Base-by-base conservation (phyloP, 2,797 vertebrate genomes). In the Halcyon badia region DNA sequence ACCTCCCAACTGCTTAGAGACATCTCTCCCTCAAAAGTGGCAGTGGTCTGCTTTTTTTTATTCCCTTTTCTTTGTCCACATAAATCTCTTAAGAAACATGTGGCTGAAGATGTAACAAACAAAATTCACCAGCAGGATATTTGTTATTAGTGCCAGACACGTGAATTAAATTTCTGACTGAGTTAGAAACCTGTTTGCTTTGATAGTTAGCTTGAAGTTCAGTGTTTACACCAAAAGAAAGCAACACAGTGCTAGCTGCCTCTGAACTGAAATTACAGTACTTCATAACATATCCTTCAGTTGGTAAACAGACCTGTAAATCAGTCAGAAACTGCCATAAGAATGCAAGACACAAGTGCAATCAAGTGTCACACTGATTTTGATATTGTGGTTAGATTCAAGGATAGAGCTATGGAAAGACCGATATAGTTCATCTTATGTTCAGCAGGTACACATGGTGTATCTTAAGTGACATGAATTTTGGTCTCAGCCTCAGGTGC, bases 231-330 rank as follows among this genome's bases (percentile, higher is more conserved):
- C 19, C 41, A 58, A 71, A 81, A 79, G 46, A 75, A 84, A 71
- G 54, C 39, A 87, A 62, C 77, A 65, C 51, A 72, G 76, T 46
- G 33, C 11, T 49, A 77, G 66, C 79, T 75, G 58, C 56, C 58
- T 87, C 18, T 7, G 81, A 96, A 65, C 80, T 90, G 87, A 79
- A 92, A 65, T 89, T 48, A 83, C 78, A 95, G 84, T 64, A 84
- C 62, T 84, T 56, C 26, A 57, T 64, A 66, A 65, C 70, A 60
- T 31, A 84, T 77, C 48, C 62, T 73, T 93, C 65, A 42, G 22
- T 1, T 88, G 60, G 57, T 28, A 75, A 91, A 58, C 54, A 89
- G 52, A 72, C 42, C 48, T n/a, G 5, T 58, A 79, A 64, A 72
- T 84, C 78, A 83, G 12, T 21, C 70, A 93, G 81, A 87, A 89